Conservation (phyloP, 2,888 invertebrate genomes). For the Pantelozetes paolii region DNA sequence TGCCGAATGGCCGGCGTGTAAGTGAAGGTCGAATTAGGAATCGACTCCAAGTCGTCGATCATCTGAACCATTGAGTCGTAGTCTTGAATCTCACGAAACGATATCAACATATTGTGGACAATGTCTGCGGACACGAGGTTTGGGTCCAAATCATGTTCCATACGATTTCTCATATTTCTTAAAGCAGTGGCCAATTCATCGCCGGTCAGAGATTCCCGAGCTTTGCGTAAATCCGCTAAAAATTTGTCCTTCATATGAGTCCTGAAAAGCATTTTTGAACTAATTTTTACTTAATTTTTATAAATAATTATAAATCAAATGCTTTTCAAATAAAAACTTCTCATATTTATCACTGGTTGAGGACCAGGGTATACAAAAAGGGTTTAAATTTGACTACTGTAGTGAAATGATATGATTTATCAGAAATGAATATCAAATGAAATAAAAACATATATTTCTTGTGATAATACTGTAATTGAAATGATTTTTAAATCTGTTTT, state of each 20-base stretch:
- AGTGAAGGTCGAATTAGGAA: conserved; percentile 81
- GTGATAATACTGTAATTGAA: too few relatives aligned
- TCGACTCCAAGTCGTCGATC: conserved; percentile 83
- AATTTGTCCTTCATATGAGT: conserved; percentile 97
- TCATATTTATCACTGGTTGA: too few relatives aligned
- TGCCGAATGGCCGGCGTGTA: conserved; percentile 86
- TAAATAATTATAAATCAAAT: too few relatives aligned
- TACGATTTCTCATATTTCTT: conserved; percentile 80
- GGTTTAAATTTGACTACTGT: too few relatives aligned
- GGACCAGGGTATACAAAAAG: too few relatives aligned
- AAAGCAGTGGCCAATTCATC: conserved; percentile 65
- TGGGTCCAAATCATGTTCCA: conserved; percentile 74
- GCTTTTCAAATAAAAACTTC: too few relatives aligned
- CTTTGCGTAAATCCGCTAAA: conserved; percentile 83
- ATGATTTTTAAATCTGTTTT: too few relatives aligned
- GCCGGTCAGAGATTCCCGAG: conserved; percentile 78
- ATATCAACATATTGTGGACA: conserved; percentile 86
- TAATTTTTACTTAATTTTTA: too few relatives aligned
- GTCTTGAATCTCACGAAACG: conserved; percentile 85
- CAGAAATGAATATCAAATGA: too few relatives aligned
- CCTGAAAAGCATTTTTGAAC: too few relatives aligned
- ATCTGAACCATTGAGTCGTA: conserved; percentile 96
- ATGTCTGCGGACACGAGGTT: conserved; percentile 94
- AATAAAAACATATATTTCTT: too few relatives aligned
- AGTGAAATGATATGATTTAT: too few relatives aligned